Conservation (phyloP, 2,113 vertebrate genomes). For the Motacilla tschutschensis region DNA sequence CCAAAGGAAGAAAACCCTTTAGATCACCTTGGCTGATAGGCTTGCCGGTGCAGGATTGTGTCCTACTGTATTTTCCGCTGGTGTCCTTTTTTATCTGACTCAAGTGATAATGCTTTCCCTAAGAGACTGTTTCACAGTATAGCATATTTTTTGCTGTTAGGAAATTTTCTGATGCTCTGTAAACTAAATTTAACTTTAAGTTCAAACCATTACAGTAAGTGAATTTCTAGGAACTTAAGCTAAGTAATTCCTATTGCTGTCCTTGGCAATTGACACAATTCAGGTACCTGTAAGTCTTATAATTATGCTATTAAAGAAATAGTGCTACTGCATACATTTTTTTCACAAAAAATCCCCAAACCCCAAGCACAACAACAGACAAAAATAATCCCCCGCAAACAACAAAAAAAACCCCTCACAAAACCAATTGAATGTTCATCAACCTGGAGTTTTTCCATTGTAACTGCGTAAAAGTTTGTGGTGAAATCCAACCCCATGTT, state of each 20-base stretch:
- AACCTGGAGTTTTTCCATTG: background rate
- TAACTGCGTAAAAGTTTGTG: background rate
- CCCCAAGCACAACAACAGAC: background rate
- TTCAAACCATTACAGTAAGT: background rate
- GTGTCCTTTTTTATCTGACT: background rate
- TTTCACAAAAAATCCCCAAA: background rate
- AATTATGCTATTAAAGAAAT: background rate
- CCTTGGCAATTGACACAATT: background rate
- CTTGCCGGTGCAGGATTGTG: background rate
- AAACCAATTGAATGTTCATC: background rate
- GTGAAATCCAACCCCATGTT: background rate
- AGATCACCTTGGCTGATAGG: background rate
- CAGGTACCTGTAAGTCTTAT: background rate
- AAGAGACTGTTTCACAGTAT: background rate
- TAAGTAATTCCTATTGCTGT: background rate
- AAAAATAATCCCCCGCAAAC: accelerated
- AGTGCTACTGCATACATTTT: background rate
- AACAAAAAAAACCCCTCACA: no score
- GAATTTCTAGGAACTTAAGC: background rate
- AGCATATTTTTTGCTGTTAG: background rate
- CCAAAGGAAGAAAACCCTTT: background rate
- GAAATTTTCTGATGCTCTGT: background rate
- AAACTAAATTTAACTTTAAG: background rate
- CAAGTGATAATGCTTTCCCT: background rate
- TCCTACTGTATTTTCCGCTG: background rate